These are phyloP conservation scores for Clavelina lepadiformis DNA, from an alignment of 23 tunicate species.

Conservation along the genomic window DNA sequence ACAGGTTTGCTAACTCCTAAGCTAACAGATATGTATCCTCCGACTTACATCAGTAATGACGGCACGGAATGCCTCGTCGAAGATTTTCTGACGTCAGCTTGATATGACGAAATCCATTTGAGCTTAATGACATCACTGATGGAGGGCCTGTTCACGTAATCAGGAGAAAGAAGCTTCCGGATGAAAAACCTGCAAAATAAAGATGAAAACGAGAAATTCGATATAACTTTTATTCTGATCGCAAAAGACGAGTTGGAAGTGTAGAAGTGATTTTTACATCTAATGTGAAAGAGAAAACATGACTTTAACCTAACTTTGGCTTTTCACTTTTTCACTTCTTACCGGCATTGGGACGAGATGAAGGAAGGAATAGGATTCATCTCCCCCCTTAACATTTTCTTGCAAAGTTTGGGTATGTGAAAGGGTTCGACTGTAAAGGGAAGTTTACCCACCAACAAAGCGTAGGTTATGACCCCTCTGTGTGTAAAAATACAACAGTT, in stretches of 20 bases:
- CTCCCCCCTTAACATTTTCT: slow-evolving; percentile 90
- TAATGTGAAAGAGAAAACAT: no score
- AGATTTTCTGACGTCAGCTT: not conserved
- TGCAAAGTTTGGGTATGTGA: slow-evolving; percentile 74
- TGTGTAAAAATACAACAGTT: not conserved
- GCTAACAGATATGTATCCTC: no score
- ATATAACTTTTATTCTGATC: no score
- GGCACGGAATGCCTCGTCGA: not conserved
- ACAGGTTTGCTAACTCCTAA: no score
- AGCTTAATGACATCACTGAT: slow-evolving; percentile 66
- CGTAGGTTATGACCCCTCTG: slow-evolving; percentile 97
- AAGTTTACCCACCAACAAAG: slow-evolving; percentile 87
- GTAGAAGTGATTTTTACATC: no score
- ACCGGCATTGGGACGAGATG: slow-evolving; percentile 72
- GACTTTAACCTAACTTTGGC: no score
- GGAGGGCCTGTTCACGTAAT: slow-evolving; percentile 56
- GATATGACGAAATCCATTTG: slow-evolving; percentile 49
- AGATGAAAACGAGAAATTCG: no score
- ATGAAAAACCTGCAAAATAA: slow-evolving; percentile 57
- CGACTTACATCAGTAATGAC: slow-evolving; percentile 11
- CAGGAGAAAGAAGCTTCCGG: slow-evolving; percentile 53
- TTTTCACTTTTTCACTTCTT: no score
- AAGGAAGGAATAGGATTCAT: slow-evolving; percentile 87
- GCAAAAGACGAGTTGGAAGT: no score
- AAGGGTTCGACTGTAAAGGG: slow-evolving; percentile 98